Base-by-base conservation (phyloP, 2,113 vertebrate species). In the Arizona elegans region DNA sequence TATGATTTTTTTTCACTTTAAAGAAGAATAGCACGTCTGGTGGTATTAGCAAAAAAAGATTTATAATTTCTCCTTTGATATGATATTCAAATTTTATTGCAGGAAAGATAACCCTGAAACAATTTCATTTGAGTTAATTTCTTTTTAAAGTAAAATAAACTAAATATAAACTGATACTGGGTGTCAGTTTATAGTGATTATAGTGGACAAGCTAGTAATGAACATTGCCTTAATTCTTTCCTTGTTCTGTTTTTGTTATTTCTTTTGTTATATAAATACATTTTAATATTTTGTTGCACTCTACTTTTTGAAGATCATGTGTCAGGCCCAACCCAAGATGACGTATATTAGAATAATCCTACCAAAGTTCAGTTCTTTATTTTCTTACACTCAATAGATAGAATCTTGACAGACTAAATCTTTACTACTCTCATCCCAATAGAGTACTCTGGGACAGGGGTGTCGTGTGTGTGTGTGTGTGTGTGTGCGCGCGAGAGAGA, bases 231-330 rank as follows among this genome's bases (percentile, higher is more conserved):
- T 96, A 89, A 11, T 95, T 93, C 86, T 95, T 93, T 59, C 29
- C 86, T 94, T 95, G 4, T 87, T 95, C 90, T 88, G 7, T 17
- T 94, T 38, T 81, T 54, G 29, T 97, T 95, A 86, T 89, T 90
- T 81, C 93, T 33, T 0, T 90, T 96, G 89, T 95, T 47, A 75
- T 19, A 13, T 87, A 94, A 92, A 94, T 90, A 58, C 94, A 59
- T 94, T 93, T 91, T 94, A 93, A 92, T 95, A 94, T 95, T 96
- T 91, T 88, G 50, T 95, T 96, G 86, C 12, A n/a, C 94, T 93
- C 95, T 90, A 95, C 33, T 88, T 95, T 92, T 89, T 95, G 95
- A 92, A 53, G 92, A 96, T 59, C 33, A 29, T 93, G 75, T 55
- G 93, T 93, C 95, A 91, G 10, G 26, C 3, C 9, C 59, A 62